phyloP scores from a whole-genome alignment of 2,888 invertebrate genomes.

The Rhingia campestris region DNA sequence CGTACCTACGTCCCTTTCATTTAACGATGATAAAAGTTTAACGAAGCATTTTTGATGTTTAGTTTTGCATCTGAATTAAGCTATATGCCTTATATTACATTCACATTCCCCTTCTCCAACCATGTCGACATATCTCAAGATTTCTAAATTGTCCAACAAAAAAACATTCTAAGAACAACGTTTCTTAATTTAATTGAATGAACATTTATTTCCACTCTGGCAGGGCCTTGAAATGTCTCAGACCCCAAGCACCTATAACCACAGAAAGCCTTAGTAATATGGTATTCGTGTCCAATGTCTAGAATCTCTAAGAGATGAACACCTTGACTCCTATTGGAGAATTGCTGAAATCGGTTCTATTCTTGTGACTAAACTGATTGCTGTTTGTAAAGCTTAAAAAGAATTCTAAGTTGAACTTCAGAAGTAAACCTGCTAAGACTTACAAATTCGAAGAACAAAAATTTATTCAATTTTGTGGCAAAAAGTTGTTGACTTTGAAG shows the following conservation, averaged over 20 bases:
- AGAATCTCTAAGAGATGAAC: conserved; percentile 58
- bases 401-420: conserved; percentile 56
- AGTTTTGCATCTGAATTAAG: no score
- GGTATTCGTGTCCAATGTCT: conserved; percentile 18
- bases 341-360: conserved; percentile 63
- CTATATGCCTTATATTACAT: no score
- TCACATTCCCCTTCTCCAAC: no score
- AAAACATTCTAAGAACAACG: not conserved
- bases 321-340: conserved; percentile 71
- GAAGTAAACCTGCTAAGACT: conserved; percentile 44
- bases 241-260: not conserved
- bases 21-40: no score
- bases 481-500: conserved; percentile 69
- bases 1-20: no score
- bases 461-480: conserved; percentile 53
- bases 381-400: conserved; percentile 20
- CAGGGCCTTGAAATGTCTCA: not conserved
- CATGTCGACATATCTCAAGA: no score
- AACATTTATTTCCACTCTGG: conserved; percentile 3
- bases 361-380: conserved; percentile 34
- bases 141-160: not conserved
- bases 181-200: not conserved
- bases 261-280: not conserved
- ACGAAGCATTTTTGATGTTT: no score
- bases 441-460: conserved; percentile 24